Conservation (phyloP, 2,888 invertebrate genomes). For the Pachymerium ferrugineum region DNA sequence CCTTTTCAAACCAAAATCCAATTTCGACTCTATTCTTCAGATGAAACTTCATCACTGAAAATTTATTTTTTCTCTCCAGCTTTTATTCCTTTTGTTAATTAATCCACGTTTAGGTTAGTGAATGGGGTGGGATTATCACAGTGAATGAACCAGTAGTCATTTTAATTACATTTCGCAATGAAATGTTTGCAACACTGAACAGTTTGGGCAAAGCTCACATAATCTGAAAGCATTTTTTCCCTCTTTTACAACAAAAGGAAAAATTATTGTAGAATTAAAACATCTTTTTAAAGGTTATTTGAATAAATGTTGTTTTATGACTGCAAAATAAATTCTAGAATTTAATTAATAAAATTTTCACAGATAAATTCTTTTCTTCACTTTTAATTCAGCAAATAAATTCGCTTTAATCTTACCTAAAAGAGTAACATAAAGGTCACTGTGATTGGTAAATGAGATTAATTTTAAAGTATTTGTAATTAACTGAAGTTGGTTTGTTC, state of each 20-base stretch:
- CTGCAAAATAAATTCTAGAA: too few relatives aligned
- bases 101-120: conserved; percentile 11
- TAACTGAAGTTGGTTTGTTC: too few relatives aligned
- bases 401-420: too few relatives aligned
- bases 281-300: too few relatives aligned
- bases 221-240: neutral
- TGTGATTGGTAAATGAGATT: too few relatives aligned
- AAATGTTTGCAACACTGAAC: neutral
- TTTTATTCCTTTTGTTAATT: conserved; percentile 24
- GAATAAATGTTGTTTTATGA: too few relatives aligned
- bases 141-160: conserved; percentile 20
- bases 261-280: neutral
- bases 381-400: too few relatives aligned
- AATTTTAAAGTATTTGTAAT: too few relatives aligned
- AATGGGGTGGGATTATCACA: neutral
- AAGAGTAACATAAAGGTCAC: too few relatives aligned
- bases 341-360: too few relatives aligned
- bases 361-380: too few relatives aligned
- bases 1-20: conserved; percentile 7
- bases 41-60: neutral
- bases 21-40: neutral
- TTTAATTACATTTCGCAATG: conserved; percentile 23
- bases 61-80: neutral
- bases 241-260: neutral
- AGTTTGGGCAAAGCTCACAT: neutral